A percentile compares a stretch with the other conserved stretches of the same genome.
phyloP scores from a whole-genome alignment of 2,797 vertebrate species.

The Acestrorhynchus altus region DNA sequence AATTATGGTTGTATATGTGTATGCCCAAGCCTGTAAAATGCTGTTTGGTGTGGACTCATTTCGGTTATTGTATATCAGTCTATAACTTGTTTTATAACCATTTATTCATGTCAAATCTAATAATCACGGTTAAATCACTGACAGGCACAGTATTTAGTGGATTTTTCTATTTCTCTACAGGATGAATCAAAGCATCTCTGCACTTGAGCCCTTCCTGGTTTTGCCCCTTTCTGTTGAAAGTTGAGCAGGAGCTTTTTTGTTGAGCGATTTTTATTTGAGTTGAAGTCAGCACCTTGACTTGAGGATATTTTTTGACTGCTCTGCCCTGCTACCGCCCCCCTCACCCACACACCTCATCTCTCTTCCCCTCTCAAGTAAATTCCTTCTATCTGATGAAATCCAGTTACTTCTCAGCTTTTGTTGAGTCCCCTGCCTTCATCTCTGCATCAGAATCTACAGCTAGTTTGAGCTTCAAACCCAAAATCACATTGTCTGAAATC shows the following conservation, averaged over 20 bases:
- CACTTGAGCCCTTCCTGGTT: neutral
- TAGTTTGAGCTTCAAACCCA: neutral
- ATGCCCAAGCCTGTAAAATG: too few species aligned
- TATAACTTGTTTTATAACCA: too few species aligned
- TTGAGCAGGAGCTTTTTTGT: neutral
- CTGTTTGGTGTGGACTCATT: too few species aligned
- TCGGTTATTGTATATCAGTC: too few species aligned
- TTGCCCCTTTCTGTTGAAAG: neutral
- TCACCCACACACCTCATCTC: neutral
- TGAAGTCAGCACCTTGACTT: neutral
- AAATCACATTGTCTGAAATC: neutral
- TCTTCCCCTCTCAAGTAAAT: constrained; percentile 41
- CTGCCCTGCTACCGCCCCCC: constrained; percentile 19
- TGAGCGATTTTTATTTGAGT: constrained; percentile 3
- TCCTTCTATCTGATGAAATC: neutral
- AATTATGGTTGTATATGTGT: too few species aligned
- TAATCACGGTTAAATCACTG: too few species aligned
- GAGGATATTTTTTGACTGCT: constrained; percentile 45
- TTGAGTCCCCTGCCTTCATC: neutral
- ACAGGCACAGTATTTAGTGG: too few species aligned
- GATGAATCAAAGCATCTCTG: neutral
- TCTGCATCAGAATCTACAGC: neutral
- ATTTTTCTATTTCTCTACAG: too few species aligned
- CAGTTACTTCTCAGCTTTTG: neutral
- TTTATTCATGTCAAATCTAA: too few species aligned